phyloP scores from a whole-genome alignment of 30 jellyfish, hydroid and myxozoan species.

The Catostylus mosaicus region DNA sequence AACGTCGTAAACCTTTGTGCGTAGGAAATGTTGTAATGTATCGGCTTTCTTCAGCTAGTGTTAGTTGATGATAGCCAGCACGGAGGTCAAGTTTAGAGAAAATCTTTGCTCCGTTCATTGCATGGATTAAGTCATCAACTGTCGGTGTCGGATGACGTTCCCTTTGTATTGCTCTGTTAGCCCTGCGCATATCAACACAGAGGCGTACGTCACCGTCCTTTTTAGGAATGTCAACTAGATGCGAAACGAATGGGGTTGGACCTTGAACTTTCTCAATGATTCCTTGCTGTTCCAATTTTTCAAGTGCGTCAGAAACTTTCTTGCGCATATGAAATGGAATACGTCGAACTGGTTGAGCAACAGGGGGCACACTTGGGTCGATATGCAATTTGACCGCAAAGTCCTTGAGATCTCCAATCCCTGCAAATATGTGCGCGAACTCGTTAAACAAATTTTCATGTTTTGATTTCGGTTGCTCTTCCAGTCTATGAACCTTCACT shows the following conservation, averaged over 20 bases:
- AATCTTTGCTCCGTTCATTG: constrained; percentile 25
- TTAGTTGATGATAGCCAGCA: too few relatives aligned
- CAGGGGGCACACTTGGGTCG: constrained; percentile 45
- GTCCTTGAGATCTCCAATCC: constrained; percentile 24
- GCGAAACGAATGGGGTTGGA: constrained; percentile 31
- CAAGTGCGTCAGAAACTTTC: constrained; percentile 23
- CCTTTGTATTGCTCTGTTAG: constrained; percentile 29
- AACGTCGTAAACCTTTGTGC: constrained; percentile 15
- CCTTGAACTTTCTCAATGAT: constrained; percentile 42
- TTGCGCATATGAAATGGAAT: constrained; percentile 50
- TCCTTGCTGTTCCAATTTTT: constrained; percentile 14
- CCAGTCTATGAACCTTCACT: constrained; percentile 6
- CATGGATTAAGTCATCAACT: constrained; percentile 24
- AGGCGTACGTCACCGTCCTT: constrained; percentile 28
- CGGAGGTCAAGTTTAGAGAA: constrained; percentile 36
- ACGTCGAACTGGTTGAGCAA: constrained; percentile 35
- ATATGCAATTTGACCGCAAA: constrained; percentile 43
- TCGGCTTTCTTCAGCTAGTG: too few relatives aligned
- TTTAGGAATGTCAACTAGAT: constrained; percentile 22
- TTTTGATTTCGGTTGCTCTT: neutral
- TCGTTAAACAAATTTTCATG: neutral
- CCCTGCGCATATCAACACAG: constrained; percentile 33
- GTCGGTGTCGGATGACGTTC: constrained; percentile 21
- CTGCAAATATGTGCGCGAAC: neutral
- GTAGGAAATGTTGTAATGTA: constrained; percentile 24